Evolutionary conservation across 2,113 vertebrate genomes (phyloP), one percentile per base, ranked within the genome.

Genomic region (Nannospalax galili): DNA sequence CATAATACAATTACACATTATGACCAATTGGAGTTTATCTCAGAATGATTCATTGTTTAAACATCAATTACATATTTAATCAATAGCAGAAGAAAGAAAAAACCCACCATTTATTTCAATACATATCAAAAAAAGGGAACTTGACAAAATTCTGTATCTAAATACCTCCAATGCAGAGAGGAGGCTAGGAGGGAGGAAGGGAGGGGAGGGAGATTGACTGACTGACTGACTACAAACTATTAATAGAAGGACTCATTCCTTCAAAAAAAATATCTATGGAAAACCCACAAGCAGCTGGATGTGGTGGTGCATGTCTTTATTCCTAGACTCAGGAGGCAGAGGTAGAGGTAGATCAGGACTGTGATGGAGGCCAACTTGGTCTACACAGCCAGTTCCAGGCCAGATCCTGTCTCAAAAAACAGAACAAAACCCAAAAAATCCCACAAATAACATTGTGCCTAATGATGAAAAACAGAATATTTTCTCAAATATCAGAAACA

Each of bases 111-210:
- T 42, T 30, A 78, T 40, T n/a, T 85, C 42, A 85, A 80, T 48
- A 40, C 7, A 75, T n/a, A n/a, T n/a, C n/a, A n/a, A n/a, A n/a
- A n/a, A n/a, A n/a, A n/a, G n/a, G n/a, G n/a, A n/a, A n/a, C n/a
- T n/a, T 67, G 45, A 90, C 28, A 95, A 93, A 78, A 80, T 84
- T 7, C 22, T 72, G 2, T 5, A 90, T 52, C 40, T 65, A 95
- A 84, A 37, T 89, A 85, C 19, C 52, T 52, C n/a, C n/a, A n/a
- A n/a, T n/a, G n/a, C n/a, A n/a, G n/a, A n/a, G n/a, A n/a, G n/a
- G n/a, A n/a, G n/a, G n/a, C n/a, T n/a, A n/a, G n/a, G n/a, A n/a
- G n/a, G n/a, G n/a, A n/a, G n/a, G n/a, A n/a, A n/a, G n/a, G n/a
- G n/a, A n/a, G n/a, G n/a, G n/a, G n/a, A n/a, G n/a, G n/a, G n/a